These are phyloP conservation scores for Pituophis catenifer DNA, from an alignment of 2,113 vertebrate genomes.

Conservation along the genomic window DNA sequence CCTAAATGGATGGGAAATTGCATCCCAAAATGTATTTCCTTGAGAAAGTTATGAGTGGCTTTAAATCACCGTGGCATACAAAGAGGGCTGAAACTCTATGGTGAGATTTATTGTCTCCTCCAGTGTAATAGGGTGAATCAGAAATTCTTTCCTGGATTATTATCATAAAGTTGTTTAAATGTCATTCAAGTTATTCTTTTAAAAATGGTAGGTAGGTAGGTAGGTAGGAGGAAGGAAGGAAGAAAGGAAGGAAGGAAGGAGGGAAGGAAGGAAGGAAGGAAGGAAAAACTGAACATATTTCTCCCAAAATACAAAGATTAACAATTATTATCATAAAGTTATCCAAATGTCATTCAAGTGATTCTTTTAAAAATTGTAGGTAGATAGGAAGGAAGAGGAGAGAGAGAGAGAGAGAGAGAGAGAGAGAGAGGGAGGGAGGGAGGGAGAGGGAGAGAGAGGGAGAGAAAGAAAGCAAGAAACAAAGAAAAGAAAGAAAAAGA, in stretches of 20 bases:
- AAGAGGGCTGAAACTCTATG: background rate
- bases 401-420: too few relatives aligned
- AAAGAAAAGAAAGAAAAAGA: too few relatives aligned
- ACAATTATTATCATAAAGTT: background rate
- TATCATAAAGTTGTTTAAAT: background rate
- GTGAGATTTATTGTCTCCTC: background rate
- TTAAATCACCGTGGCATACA: background rate
- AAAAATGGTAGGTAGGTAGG: background rate
- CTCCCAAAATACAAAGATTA: background rate
- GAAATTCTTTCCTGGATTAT: background rate
- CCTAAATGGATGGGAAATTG: background rate
- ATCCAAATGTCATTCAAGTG: background rate
- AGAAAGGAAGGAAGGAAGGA: too few relatives aligned
- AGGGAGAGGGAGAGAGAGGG: too few relatives aligned
- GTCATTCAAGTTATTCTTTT: slow-evolving; percentile 3
- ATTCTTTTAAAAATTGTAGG: slow-evolving; percentile 6
- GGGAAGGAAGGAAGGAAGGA: background rate
- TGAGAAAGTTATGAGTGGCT: slow-evolving; percentile 12
- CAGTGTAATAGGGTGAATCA: background rate
- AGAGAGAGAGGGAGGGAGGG: too few relatives aligned
- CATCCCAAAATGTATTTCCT: slow-evolving; percentile 24
- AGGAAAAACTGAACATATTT: background rate
- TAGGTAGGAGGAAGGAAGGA: background rate
- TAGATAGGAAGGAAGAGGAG: too few relatives aligned
- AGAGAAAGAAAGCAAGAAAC: too few relatives aligned